Evolutionary conservation across 2,797 vertebrate genomes (phyloP).

Genomic region (Esox masquinongy): DNA sequence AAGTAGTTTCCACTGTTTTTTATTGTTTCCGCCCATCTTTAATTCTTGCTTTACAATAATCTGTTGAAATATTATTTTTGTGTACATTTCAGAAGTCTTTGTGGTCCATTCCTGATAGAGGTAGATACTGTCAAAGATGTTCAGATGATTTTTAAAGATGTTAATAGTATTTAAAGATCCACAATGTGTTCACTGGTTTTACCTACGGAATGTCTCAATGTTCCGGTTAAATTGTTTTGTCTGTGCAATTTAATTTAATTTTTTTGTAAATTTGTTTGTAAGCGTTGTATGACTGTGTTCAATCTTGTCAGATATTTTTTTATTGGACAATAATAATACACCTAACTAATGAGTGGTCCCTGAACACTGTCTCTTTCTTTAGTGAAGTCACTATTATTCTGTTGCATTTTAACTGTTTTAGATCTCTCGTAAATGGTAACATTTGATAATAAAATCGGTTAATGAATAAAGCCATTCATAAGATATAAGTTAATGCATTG

Average conservation of each 20-base stretch:
- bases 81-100: background rate
- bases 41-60: background rate
- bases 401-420: background rate
- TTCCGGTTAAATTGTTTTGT: conserved; percentile 54
- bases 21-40: conserved; percentile 33
- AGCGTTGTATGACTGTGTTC: conserved; percentile 48
- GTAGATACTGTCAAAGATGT: conserved; percentile 34
- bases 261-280: conserved; percentile 7
- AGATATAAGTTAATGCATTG: background rate
- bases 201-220: conserved; percentile 52
- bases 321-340: conserved; percentile 60
- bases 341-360: conserved; percentile 1
- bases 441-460: background rate
- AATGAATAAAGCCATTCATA: background rate
- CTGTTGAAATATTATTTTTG: background rate
- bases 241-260: conserved; percentile 31
- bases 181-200: conserved; percentile 47
- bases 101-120: conserved; percentile 50
- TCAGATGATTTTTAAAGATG: conserved; percentile 52
- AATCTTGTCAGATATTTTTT: conserved; percentile 55
- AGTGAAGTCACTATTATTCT: background rate
- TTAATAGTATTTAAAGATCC: conserved; percentile 68
- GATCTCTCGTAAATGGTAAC: background rate
- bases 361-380: background rate
- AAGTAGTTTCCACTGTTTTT: conserved; percentile 38